Percentiles rank a stretch among this genome's conserved stretches.
Evolutionary conservation across 2,113 vertebrate genomes (phyloP).

Genomic region (Kryptolebias marmoratus): DNA sequence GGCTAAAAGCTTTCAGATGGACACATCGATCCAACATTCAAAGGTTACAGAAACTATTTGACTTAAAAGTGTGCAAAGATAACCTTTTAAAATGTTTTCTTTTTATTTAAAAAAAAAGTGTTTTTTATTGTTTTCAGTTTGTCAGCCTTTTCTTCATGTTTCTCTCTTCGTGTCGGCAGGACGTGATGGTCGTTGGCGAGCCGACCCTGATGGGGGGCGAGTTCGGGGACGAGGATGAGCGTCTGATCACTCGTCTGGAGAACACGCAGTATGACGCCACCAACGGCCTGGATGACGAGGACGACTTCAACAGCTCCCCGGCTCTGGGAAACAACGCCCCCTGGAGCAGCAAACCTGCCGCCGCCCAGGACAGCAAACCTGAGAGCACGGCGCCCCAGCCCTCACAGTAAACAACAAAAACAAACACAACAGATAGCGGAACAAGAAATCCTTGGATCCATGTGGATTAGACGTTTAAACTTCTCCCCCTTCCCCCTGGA

Average conservation of each 20-base stretch:
- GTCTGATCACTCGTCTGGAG: slow-evolving; percentile 99
- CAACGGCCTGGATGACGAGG: slow-evolving; percentile 98
- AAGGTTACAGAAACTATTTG: no score
- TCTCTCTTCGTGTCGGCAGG: slow-evolving; percentile 75
- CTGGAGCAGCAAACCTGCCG: slow-evolving; percentile 93
- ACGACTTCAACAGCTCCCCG: slow-evolving; percentile 97
- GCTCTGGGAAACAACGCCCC: slow-evolving; percentile 94
- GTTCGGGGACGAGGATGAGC: slow-evolving; percentile 99
- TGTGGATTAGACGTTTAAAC: slow-evolving; percentile 54
- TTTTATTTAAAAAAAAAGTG: background rate
- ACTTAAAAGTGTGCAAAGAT: no score
- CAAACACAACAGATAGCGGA: slow-evolving; percentile 12
- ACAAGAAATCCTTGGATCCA: slow-evolving; percentile 41
- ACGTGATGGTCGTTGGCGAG: slow-evolving; percentile 99
- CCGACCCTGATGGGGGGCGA: slow-evolving; percentile 99
- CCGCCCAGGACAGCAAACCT: slow-evolving; percentile 92
- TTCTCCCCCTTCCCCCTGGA: slow-evolving; percentile 24
- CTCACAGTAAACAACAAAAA: slow-evolving; percentile 85
- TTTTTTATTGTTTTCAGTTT: background rate
- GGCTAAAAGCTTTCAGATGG: no score
- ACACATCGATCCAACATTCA: no score
- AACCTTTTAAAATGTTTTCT: background rate
- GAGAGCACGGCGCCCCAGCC: slow-evolving; percentile 95
- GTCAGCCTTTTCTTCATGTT: background rate
- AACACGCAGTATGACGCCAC: slow-evolving; percentile 99